Evolutionary conservation across 2,113 vertebrate genomes (phyloP).

Genomic region (Pangasianodon hypophthalmus): DNA sequence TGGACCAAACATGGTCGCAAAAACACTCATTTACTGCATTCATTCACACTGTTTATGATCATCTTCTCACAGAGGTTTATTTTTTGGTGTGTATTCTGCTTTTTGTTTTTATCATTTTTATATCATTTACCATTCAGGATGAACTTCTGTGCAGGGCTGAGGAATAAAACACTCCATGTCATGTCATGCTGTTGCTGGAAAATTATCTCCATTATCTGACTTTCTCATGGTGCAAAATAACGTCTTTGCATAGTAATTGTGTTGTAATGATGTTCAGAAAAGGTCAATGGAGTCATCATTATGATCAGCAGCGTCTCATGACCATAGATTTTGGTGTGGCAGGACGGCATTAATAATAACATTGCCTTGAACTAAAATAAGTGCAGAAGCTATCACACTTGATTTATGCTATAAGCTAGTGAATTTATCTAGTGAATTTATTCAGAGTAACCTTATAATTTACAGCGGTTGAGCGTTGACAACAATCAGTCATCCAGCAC

Average conservation of each 20-base stretch:
- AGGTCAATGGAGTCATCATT: background rate
- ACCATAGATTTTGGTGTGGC: background rate
- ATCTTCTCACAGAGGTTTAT: background rate
- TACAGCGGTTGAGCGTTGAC: too few species aligned
- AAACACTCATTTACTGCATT: background rate
- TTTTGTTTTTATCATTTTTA: background rate
- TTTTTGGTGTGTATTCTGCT: background rate
- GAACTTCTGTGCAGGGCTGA: background rate
- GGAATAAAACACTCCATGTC: background rate
- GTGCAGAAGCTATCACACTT: too few species aligned
- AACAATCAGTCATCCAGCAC: too few species aligned
- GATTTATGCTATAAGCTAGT: too few species aligned
- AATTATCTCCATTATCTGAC: background rate
- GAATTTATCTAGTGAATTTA: too few species aligned
- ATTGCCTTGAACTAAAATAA: too few species aligned
- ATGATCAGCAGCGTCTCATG: background rate
- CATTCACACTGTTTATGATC: background rate
- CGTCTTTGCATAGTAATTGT: background rate
- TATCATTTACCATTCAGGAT: background rate
- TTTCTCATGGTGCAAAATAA: background rate
- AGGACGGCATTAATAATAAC: too few species aligned
- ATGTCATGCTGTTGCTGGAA: background rate
- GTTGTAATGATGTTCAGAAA: background rate
- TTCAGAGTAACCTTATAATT: too few species aligned
- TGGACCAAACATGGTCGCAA: slow-evolving; percentile 10